These are phyloP conservation scores for Ceyx cyanopectus DNA, from an alignment of 2,113 vertebrate species.

Conservation along the genomic window DNA sequence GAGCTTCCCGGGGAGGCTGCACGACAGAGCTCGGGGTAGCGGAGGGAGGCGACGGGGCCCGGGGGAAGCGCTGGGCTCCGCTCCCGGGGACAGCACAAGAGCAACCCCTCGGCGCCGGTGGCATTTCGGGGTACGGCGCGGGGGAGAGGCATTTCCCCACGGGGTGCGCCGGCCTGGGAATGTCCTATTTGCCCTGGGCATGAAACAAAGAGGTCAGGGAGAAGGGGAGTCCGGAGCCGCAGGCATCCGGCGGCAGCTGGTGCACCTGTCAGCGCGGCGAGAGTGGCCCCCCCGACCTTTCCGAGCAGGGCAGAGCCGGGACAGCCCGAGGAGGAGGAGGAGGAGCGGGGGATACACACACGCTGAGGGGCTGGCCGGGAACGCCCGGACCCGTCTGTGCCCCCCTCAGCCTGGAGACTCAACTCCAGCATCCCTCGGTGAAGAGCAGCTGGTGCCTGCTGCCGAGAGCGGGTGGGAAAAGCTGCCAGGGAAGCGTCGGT, in stretches of 20 bases:
- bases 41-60: not conserved
- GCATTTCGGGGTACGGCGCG: not conserved
- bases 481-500: not conserved
- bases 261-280: conserved; percentile 50
- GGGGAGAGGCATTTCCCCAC: not conserved
- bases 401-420: not conserved
- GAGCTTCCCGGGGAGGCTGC: not conserved
- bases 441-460: conserved; percentile 16
- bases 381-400: not conserved
- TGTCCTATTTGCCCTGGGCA: not conserved
- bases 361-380: not conserved
- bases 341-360: not conserved
- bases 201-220: not conserved
- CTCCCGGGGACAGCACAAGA: not conserved
- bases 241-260: not conserved
- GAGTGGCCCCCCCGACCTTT: not conserved
- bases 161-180: not conserved
- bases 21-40: too few species aligned
- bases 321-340: not conserved
- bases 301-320: not conserved
- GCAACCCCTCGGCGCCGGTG: not conserved
- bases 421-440: not conserved
- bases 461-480: not conserved
- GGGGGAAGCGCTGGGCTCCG: not conserved
- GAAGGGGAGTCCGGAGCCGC: not conserved